Percentiles rank a stretch among this genome's conserved stretches.
These are phyloP conservation scores for Sternotherus odoratus DNA, from an alignment of 2,797 vertebrate species.

Conservation along the genomic window DNA sequence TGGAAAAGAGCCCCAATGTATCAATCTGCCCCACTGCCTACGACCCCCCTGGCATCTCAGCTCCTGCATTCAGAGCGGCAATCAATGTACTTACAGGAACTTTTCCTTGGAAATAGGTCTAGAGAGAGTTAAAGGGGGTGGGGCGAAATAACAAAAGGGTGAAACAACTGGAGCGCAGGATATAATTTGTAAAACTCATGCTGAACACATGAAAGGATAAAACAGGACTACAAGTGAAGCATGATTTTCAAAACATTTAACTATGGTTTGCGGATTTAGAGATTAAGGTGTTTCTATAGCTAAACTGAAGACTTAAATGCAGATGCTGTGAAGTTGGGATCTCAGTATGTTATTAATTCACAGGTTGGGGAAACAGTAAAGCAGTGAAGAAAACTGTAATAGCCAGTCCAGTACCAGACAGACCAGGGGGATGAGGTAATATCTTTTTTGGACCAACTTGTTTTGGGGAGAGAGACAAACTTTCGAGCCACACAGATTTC, in stretches of 20 bases:
- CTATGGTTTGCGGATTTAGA: background rate
- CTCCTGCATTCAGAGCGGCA: background rate
- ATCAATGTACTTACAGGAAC: background rate
- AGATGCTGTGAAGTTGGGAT: background rate
- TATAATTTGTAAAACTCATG: background rate
- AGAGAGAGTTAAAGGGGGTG: background rate
- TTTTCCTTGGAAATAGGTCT: background rate
- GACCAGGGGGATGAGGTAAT: background rate
- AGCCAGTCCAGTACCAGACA: background rate
- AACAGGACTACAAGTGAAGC: background rate
- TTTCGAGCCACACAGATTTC: background rate
- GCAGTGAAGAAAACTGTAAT: background rate
- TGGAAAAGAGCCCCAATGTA: slow-evolving; percentile 33
- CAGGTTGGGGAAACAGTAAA: background rate
- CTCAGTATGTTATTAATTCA: background rate
- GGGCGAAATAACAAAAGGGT: background rate
- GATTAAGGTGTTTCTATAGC: background rate
- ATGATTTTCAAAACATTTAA: background rate
- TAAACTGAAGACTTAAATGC: background rate
- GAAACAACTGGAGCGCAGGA: background rate
- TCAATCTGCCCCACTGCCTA: slow-evolving; percentile 21
- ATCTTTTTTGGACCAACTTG: background rate
- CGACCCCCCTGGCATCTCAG: slow-evolving; percentile 4
- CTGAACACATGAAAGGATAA: background rate
- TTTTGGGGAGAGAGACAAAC: background rate